phyloP scores from a whole-genome alignment of 1,140 invertebrate species.

The Lutraria rhynchaena region DNA sequence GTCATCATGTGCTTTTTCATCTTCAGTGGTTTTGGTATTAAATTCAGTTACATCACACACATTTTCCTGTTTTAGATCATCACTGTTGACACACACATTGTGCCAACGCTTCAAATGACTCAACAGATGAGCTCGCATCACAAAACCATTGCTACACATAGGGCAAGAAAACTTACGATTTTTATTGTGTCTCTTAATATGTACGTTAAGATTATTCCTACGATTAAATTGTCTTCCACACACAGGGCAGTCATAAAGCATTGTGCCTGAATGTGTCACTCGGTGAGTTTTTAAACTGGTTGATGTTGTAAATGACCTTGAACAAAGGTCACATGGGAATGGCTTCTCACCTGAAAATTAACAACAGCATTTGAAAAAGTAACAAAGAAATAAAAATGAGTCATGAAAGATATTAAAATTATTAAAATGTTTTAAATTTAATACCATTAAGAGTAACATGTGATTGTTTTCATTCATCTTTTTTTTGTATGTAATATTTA shows the following conservation, averaged over 20 bases:
- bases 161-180: slow-evolving; percentile 46
- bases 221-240: slow-evolving; percentile 53
- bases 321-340: slow-evolving; percentile 51
- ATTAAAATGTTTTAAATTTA: too few species aligned
- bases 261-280: slow-evolving; percentile 37
- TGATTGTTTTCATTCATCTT: too few species aligned
- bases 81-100: too few species aligned
- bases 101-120: slow-evolving; percentile 11
- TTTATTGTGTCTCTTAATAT: slow-evolving; percentile 52
- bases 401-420: too few species aligned
- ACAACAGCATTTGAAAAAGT: too few species aligned
- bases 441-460: too few species aligned
- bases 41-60: too few species aligned
- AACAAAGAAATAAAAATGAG: too few species aligned
- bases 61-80: too few species aligned
- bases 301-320: slow-evolving; percentile 49
- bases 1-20: too few species aligned
- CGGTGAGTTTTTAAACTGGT: slow-evolving; percentile 51
- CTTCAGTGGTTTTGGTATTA: too few species aligned
- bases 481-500: too few species aligned
- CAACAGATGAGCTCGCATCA: slow-evolving; percentile 44
- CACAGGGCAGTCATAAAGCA: slow-evolving; percentile 53
- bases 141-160: slow-evolving; percentile 46
- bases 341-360: slow-evolving; percentile 42
- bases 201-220: slow-evolving; percentile 51